A percentile compares a stretch with the other conserved stretches of the same genome.
Evolutionary conservation across 2,888 invertebrate genomes (phyloP).

Genomic region (Rhimphoctona megacephalus): DNA sequence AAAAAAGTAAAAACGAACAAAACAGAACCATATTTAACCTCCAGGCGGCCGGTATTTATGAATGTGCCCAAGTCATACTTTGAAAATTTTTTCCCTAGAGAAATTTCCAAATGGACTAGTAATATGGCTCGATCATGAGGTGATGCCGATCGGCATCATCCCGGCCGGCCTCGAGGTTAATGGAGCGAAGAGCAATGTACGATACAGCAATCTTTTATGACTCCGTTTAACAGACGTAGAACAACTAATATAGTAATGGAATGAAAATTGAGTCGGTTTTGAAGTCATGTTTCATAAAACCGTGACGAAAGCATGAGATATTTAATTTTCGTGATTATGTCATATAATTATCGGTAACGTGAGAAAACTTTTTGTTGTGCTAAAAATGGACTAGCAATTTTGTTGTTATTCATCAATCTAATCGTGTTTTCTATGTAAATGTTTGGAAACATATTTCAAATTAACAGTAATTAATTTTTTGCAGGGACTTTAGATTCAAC

Average conservation of each 20-base stretch:
- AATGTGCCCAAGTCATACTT: no score
- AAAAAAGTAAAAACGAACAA: conserved; percentile 2
- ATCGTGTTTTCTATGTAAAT: neutral
- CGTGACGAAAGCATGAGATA: neutral
- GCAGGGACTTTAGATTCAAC: neutral
- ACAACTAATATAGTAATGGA: neutral
- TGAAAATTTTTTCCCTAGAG: no score
- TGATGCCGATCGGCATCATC: no score
- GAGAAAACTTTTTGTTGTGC: neutral
- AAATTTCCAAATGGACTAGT: no score
- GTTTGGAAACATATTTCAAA: neutral
- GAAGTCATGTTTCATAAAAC: neutral
- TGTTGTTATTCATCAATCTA: neutral
- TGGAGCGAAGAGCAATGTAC: neutral
- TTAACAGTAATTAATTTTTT: neutral
- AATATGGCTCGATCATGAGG: no score
- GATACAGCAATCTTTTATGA: neutral
- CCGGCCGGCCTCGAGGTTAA: no score
- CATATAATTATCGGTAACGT: neutral
- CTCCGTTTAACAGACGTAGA: neutral
- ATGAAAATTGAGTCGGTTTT: neutral
- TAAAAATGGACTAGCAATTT: neutral
- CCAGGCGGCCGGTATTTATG: no score
- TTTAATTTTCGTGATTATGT: neutral
- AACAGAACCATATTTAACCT: neutral